Base-by-base conservation (phyloP, 2,888 invertebrate species). In the Romanomermis culicivorax region DNA sequence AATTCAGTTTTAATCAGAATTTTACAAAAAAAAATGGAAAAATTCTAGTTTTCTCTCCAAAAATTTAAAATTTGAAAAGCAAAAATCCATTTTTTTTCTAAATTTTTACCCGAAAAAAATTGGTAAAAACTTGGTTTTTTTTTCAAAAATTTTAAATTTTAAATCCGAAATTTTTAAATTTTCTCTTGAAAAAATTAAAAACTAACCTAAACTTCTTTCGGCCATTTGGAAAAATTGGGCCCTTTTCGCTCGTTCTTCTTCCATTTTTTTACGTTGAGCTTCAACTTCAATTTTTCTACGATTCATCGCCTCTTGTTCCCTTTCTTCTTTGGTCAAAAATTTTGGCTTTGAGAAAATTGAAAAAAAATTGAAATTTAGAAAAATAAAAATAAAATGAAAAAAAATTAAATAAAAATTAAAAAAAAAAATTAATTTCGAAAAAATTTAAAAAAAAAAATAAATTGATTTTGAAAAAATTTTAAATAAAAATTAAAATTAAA, bases 241-340 rank as follows among this genome's bases (percentile, higher is more conserved):
- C 29, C 79, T 76, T 56, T 78, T 78, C 60, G 78, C 76, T 62
- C 77, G 74, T 62, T 80, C 80, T 59, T 80, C 80, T 1, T 82
- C 81, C 61, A 78, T 78, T 50, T 76, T 76, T 55, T 80, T 82
- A 60, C 81, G 77, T 61, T 86, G 76, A 20, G 79, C 80, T 42
- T 84, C 85, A 0, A 88, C 72, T 72, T 89, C 83, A 67, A 86
- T 83, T 65, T 87, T 84, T 1, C 97, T 77, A 52, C 83, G 78
- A 66, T 84, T 81, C 20, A 99, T 65, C 0, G 97, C 97, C 64
- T 88, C 79, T 0, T 80, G 82, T 1, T 82, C 85, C 64, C 97
- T 77, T 69, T 97, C 87, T 69, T 91, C 91, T 75, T 93, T 95
- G 0, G 88, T 85, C 42, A 97, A 74, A 69, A 99, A 97, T 29